These are phyloP conservation scores for Anabas testudineus DNA, from an alignment of 2,797 vertebrate genomes.

Conservation along the genomic window DNA sequence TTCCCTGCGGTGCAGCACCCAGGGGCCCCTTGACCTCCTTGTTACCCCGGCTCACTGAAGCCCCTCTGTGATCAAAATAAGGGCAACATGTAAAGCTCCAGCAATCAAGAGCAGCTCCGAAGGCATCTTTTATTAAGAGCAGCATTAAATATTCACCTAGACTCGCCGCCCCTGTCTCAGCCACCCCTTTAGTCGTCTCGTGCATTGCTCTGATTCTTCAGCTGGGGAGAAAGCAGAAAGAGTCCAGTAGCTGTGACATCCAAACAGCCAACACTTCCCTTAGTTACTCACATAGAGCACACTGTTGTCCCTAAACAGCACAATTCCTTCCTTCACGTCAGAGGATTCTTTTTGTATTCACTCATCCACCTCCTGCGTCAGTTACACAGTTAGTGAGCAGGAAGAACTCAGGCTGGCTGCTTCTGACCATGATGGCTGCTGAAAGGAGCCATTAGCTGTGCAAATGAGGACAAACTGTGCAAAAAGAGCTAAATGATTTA, in stretches of 20 bases:
- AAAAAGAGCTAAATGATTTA: not conserved
- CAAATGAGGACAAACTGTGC: not conserved
- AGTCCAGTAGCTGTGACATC: not conserved
- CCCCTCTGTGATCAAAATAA: conserved; percentile 64
- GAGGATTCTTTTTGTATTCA: no score
- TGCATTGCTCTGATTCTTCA: conserved; percentile 30
- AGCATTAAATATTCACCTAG: conserved; percentile 80
- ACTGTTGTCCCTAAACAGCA: no score
- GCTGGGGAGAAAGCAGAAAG: conserved; percentile 22
- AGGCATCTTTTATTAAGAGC: conserved; percentile 83
- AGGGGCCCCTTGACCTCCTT: conserved; percentile 70
- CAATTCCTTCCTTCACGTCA: no score
- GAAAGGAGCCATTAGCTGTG: not conserved
- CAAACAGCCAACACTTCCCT: not conserved
- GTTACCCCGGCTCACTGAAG: conserved; percentile 73
- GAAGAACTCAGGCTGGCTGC: no score
- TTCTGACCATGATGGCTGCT: no score
- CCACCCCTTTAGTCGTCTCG: conserved; percentile 32
- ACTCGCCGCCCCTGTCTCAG: conserved; percentile 26
- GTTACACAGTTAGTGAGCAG: no score
- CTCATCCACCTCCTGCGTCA: no score
- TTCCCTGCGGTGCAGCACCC: conserved; percentile 25
- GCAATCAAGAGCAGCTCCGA: conserved; percentile 70
- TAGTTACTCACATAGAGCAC: no score
- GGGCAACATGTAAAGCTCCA: conserved; percentile 69